Evolutionary conservation across 1,140 invertebrate genomes (phyloP).

Genomic region (Wiebesia pumilae): DNA sequence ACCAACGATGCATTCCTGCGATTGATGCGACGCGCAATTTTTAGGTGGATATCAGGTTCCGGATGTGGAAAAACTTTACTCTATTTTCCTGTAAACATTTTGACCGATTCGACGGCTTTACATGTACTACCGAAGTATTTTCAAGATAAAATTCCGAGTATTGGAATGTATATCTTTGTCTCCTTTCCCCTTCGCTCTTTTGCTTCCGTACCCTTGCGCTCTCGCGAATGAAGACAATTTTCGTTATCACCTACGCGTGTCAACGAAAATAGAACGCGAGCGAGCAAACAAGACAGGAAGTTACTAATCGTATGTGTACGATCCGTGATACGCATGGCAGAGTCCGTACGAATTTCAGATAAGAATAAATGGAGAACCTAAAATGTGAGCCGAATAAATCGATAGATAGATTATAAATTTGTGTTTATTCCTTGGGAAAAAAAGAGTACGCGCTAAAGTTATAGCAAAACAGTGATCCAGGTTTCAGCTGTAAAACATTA

Average conservation of each 20-base stretch:
- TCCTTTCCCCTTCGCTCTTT: background rate
- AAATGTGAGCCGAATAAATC: background rate
- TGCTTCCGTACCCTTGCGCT: background rate
- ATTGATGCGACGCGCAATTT: background rate
- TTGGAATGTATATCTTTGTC: background rate
- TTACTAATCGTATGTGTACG: conserved; percentile 11
- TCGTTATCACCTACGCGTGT: conserved; percentile 38
- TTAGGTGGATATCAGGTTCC: background rate
- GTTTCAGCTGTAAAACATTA: background rate
- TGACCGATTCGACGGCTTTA: background rate
- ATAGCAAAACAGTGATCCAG: background rate
- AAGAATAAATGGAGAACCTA: background rate
- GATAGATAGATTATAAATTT: background rate
- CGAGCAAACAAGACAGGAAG: conserved; percentile 30
- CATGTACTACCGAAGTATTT: background rate
- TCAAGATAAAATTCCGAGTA: background rate
- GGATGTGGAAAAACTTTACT: background rate
- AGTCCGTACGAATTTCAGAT: conserved; percentile 7
- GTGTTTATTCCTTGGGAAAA: background rate
- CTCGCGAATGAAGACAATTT: conserved; percentile 38
- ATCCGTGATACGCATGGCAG: background rate
- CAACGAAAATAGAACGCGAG: conserved; percentile 29
- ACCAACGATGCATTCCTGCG: background rate
- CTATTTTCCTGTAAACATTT: background rate
- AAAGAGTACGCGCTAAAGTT: background rate